Base-by-base conservation (phyloP, 2,797 vertebrate species). In the Gymnopithys bicolor region DNA sequence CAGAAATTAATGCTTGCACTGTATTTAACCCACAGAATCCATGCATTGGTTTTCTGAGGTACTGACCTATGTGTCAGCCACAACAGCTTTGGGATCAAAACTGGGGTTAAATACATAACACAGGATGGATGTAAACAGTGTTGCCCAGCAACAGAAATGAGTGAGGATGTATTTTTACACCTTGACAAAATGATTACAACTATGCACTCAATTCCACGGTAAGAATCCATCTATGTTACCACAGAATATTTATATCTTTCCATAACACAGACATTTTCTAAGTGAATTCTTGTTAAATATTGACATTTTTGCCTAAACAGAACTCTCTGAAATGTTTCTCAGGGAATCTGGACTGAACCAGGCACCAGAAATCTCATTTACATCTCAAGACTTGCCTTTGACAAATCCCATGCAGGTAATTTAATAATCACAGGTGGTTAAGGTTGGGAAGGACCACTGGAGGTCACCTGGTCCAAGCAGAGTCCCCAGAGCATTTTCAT, bases 241-340 rank as follows among this genome's bases (percentile, higher is more conserved):
- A 45, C 15, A 64, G 56, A 71, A 77, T 75, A 83, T 84, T 81
- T 78, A 15, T 53, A 75, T 48, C 62, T 68, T 90, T 60, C 56
- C 35, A 52, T 53, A 92, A 87, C 37, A 79, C 16, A 66, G 39
- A 79, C 22, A 81, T 69, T 77, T 77, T 82, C 49, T 21, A 49
- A 83, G 60, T 14, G 41, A 93, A 14, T 87, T 87, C 55, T 83
- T 46, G 37, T 90, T 95, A 93, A 97, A 96, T 85, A 95, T 33
- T 83, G 71, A 92, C 64, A 43, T 56, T 76, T 95, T 76, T 74
- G 35, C 73, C 66, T 30, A 84, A 69, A 78, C 1, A 4, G 19
- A 94, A 66, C n/a, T 77, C 37, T 39, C 49, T 52, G 28, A 81
- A 78, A 81, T 17, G 27, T 10, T 83, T 71, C 43, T n/a, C 52